Conservation (phyloP, 2,888 invertebrate species). For the Panzeria rudis region DNA sequence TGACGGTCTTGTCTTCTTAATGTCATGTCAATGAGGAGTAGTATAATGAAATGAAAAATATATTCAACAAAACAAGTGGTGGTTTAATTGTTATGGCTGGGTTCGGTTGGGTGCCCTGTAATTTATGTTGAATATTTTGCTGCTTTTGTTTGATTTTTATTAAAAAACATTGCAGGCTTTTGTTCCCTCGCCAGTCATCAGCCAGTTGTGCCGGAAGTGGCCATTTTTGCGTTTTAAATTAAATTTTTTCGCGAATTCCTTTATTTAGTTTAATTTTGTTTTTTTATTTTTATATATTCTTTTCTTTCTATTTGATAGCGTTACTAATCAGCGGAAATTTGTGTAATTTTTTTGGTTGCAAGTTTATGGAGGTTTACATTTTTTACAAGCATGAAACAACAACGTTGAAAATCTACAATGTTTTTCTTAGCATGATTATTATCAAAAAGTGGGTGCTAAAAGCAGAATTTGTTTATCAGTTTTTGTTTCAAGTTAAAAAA, state of each 20-base stretch:
- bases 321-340: constrained; percentile 75
- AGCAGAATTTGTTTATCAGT: constrained; percentile 54
- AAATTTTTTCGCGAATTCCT: constrained; percentile 73
- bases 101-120: constrained; percentile 57
- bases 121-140: constrained; percentile 62
- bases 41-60: constrained; percentile 20
- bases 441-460: constrained; percentile 52
- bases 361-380: constrained; percentile 46
- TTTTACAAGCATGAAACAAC: constrained; percentile 38
- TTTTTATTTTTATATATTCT: constrained; percentile 13
- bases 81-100: constrained; percentile 47
- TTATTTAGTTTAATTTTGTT: constrained; percentile 54
- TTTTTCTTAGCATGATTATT: constrained; percentile 49
- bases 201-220: constrained; percentile 75
- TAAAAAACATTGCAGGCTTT: constrained; percentile 60
- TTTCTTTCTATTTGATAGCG: constrained; percentile 30
- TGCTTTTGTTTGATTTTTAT: constrained; percentile 65
- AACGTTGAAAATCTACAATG: constrained; percentile 7
- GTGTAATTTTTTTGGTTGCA: constrained; percentile 68
- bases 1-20: constrained; percentile 72
- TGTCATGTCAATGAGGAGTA: constrained; percentile 65
- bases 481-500: constrained; percentile 13
- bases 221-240: constrained; percentile 77
- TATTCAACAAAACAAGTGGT: constrained; percentile 60
- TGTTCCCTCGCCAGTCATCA: constrained; percentile 45